Percentiles rank a stretch among this genome's conserved stretches.
phyloP scores from a whole-genome alignment of 2,113 vertebrate species.

The Channa argus region DNA sequence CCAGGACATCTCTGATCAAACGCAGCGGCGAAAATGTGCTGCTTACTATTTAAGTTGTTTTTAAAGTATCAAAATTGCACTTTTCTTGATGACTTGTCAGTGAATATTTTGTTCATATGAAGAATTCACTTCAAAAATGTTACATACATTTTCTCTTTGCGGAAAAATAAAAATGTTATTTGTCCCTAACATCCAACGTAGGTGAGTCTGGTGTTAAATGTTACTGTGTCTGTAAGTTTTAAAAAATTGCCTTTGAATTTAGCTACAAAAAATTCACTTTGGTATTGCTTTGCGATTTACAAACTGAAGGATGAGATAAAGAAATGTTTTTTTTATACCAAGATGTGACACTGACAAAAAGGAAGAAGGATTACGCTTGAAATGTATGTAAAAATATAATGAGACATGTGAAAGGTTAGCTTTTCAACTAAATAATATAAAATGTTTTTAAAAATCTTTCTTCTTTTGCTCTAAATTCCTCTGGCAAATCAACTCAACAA shows the following conservation, averaged over 20 bases:
- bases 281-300: not conserved
- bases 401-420: too few species aligned
- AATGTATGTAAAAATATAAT: too few species aligned
- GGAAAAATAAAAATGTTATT: slow-evolving; percentile 40
- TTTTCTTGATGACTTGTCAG: slow-evolving; percentile 34
- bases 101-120: slow-evolving; percentile 55
- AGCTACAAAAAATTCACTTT: not conserved
- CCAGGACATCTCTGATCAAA: slow-evolving; percentile 41
- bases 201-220: not conserved
- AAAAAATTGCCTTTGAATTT: not conserved
- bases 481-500: too few species aligned
- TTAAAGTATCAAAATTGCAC: slow-evolving; percentile 53
- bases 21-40: not conserved
- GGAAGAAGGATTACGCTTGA: too few species aligned
- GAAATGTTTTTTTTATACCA: too few species aligned
- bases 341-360: too few species aligned
- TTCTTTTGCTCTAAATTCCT: too few species aligned
- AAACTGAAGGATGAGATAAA: not conserved
- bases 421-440: too few species aligned
- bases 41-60: slow-evolving; percentile 21
- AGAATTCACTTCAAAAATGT: slow-evolving; percentile 37
- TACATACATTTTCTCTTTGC: not conserved
- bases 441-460: too few species aligned
- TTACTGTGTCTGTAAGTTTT: too few species aligned
- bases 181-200: not conserved